Conservation (phyloP, 1,140 invertebrate species). For the silkworm (Bombyx mori) region DNA sequence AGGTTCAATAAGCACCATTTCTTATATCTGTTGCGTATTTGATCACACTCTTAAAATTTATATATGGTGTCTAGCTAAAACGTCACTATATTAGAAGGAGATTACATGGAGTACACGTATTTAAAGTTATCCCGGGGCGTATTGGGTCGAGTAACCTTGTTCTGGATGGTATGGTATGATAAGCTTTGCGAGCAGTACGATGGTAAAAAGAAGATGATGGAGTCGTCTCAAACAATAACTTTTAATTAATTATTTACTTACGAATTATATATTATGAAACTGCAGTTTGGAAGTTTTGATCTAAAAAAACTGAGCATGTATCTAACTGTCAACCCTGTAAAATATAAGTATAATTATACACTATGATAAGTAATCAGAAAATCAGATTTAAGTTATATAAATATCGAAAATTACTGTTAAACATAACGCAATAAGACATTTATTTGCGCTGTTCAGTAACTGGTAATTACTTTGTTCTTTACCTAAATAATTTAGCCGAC, state of each 20-base stretch:
- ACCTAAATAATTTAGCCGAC: conserved; percentile 7
- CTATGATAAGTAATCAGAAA: neutral
- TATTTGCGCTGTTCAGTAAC: conserved; percentile 6
- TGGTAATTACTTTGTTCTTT: conserved; percentile 11
- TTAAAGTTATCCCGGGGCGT: too few species aligned
- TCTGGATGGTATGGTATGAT: too few species aligned
- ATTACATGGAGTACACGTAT: too few species aligned
- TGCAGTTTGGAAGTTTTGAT: neutral
- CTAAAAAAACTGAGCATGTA: neutral
- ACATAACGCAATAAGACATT: conserved; percentile 8
- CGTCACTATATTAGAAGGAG: neutral
- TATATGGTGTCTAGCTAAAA: neutral
- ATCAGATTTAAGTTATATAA: neutral
- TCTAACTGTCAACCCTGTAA: neutral
- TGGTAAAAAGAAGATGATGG: too few species aligned
- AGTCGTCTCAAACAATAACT: too few species aligned
- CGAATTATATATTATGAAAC: neutral
- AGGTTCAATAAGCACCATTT: neutral
- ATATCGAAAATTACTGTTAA: conserved; percentile 7
- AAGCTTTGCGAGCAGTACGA: too few species aligned
- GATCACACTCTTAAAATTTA: neutral
- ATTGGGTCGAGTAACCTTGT: too few species aligned
- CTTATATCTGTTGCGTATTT: too few species aligned
- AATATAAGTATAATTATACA: neutral
- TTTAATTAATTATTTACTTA: too few species aligned